Conservation (phyloP, 2,113 vertebrate genomes). For the Cheirogaleus medius region DNA sequence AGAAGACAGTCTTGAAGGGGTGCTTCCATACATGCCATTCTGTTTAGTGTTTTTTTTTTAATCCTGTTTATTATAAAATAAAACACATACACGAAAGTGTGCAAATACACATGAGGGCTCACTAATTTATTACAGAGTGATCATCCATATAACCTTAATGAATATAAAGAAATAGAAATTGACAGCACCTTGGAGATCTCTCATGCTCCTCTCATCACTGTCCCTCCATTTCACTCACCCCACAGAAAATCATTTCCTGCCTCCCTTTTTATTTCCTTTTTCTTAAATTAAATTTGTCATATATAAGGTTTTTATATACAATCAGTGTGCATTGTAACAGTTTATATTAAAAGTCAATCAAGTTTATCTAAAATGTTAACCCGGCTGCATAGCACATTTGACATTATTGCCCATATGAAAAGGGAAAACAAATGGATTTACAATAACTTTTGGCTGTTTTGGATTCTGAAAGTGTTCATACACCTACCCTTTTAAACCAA, state of each 20-base stretch:
- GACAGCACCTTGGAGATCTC: background rate
- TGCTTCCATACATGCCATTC: background rate
- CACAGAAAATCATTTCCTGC: background rate
- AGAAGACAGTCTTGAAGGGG: background rate
- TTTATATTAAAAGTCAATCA: constrained; percentile 91
- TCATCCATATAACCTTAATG: background rate
- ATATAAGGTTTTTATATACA: constrained; percentile 96
- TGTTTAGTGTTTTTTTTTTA: background rate
- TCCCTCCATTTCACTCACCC: background rate
- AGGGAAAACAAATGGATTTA: constrained; percentile 86
- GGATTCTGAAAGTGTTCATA: constrained; percentile 82
- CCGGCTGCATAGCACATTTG: constrained; percentile 98
- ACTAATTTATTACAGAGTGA: background rate
- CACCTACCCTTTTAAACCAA: constrained; percentile 79
- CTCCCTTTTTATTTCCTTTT: constrained; percentile 75
- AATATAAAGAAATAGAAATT: constrained; percentile 27
- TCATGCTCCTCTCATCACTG: background rate
- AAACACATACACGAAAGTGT: background rate
- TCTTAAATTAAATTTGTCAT: constrained; percentile 97
- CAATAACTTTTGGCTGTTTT: constrained; percentile 85
- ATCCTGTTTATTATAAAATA: background rate
- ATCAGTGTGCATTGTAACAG: constrained; percentile 95
- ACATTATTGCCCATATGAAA: constrained; percentile 96
- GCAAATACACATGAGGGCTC: background rate
- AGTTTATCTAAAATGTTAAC: constrained; percentile 93